Evolutionary conservation across 1,140 invertebrate genomes (phyloP).

Genomic region (Bombus waltoni): DNA sequence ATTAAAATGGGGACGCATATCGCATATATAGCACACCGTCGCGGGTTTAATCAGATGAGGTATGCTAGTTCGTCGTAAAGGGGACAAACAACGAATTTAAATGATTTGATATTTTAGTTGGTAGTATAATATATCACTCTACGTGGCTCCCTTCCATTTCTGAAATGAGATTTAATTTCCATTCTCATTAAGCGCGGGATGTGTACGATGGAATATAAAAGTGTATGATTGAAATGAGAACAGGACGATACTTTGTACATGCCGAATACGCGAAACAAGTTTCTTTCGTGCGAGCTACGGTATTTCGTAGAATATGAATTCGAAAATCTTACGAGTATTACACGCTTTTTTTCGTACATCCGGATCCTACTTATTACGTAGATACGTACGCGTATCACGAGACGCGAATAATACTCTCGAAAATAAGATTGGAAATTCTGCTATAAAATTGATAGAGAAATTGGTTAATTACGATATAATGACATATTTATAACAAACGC

Average conservation of each 20-base stretch:
- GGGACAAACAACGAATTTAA: neutral
- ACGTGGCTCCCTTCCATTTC: neutral
- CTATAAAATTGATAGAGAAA: too few relatives aligned
- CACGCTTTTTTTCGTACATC: neutral
- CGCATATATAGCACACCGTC: neutral
- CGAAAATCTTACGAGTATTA: neutral
- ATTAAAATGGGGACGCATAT: neutral
- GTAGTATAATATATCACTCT: neutral
- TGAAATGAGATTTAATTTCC: conserved; percentile 17
- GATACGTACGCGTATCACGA: too few relatives aligned
- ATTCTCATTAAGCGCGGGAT: neutral
- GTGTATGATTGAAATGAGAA: neutral
- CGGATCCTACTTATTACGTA: too few relatives aligned
- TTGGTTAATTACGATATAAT: too few relatives aligned
- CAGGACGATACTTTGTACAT: too few relatives aligned
- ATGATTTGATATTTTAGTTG: neutral
- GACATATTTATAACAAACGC: too few relatives aligned
- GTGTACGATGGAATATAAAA: neutral
- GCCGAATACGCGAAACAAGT: neutral
- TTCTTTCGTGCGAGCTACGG: neutral
- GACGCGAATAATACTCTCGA: neutral
- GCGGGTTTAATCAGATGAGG: neutral
- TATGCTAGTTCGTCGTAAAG: neutral
- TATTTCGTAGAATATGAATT: neutral
- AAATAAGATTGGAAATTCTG: neutral